phyloP scores from a whole-genome alignment of 2,888 invertebrate genomes.

The Aphodius granarius region DNA sequence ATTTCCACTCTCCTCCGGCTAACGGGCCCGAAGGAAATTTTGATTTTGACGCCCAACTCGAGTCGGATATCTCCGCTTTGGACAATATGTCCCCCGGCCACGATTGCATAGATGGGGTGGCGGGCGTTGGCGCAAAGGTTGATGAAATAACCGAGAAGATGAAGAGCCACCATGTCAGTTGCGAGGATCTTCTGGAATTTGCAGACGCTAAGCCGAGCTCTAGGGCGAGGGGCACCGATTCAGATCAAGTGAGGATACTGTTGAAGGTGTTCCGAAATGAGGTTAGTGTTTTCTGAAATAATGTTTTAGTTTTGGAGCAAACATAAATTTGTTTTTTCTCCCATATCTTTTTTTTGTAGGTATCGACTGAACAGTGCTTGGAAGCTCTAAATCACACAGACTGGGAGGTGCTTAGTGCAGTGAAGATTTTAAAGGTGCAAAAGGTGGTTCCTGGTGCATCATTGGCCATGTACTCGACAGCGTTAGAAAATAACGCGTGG shows the following conservation, averaged over 20 bases:
- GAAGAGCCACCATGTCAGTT: slow-evolving; percentile 79
- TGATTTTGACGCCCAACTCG: slow-evolving; percentile 58
- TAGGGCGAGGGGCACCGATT: slow-evolving; percentile 80
- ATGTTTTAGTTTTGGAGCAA: background rate
- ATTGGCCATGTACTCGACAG: slow-evolving; percentile 54
- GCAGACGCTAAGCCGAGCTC: slow-evolving; percentile 82
- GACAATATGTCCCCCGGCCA: slow-evolving; percentile 55
- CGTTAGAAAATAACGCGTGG: slow-evolving; percentile 65
- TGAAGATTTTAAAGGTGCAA: slow-evolving; percentile 76
- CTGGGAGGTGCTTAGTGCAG: slow-evolving; percentile 89
- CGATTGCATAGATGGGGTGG: slow-evolving; percentile 43
- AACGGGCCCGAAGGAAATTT: slow-evolving; percentile 41
- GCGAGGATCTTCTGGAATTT: slow-evolving; percentile 88
- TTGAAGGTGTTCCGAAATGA: slow-evolving; percentile 79
- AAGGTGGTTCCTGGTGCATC: slow-evolving; percentile 50
- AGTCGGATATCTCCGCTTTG: slow-evolving; percentile 62
- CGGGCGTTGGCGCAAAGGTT: slow-evolving; percentile 18
- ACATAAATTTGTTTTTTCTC: slow-evolving; percentile 13
- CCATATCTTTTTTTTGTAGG: slow-evolving; percentile 52
- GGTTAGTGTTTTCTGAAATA: slow-evolving; percentile 61
- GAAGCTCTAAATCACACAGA: slow-evolving; percentile 78
- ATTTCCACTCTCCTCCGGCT: slow-evolving; percentile 40
- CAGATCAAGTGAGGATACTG: slow-evolving; percentile 92
- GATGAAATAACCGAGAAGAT: slow-evolving; percentile 21
- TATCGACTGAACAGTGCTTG: slow-evolving; percentile 75